Evolutionary conservation across 2,888 invertebrate species (phyloP).

Genomic region (Eurytoma californica): DNA sequence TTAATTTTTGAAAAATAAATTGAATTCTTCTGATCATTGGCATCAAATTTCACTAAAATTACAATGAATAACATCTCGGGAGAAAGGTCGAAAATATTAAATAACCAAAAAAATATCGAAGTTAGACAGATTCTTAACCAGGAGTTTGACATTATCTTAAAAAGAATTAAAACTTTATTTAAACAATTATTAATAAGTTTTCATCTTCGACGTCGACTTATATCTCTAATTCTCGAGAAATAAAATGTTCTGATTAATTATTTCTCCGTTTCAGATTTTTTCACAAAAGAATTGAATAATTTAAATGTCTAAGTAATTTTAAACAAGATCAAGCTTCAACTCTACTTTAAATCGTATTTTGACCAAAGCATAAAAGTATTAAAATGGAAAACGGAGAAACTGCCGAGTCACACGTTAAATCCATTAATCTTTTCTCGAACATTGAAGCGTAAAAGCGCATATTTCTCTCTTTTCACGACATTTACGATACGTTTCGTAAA

Average conservation of each 20-base stretch:
- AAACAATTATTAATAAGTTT: too few species aligned
- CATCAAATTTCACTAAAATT: too few species aligned
- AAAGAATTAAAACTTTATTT: too few species aligned
- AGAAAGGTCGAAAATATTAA: too few species aligned
- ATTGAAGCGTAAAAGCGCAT: slow-evolving; percentile 43
- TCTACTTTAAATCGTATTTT: slow-evolving; percentile 8
- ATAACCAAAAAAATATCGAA: too few species aligned
- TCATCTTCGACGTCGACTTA: not conserved
- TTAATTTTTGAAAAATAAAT: too few species aligned
- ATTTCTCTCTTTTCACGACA: slow-evolving; percentile 28
- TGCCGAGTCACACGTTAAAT: slow-evolving; percentile 36
- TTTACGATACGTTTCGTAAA: slow-evolving; percentile 33
- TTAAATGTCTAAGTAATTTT: not conserved
- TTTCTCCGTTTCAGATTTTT: not conserved
- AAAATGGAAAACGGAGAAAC: slow-evolving; percentile 27
- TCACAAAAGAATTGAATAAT: not conserved
- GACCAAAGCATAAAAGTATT: slow-evolving; percentile 19
- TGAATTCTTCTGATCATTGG: too few species aligned
- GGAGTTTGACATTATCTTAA: too few species aligned
- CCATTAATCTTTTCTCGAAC: slow-evolving; percentile 45
- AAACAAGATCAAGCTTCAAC: slow-evolving; percentile 5
- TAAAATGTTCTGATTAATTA: not conserved
- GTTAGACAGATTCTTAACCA: too few species aligned
- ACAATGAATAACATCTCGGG: too few species aligned
- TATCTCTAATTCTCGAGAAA: not conserved